Evolutionary conservation across 1,140 invertebrate genomes (phyloP).

Genomic region (Cotesia vestalis): DNA sequence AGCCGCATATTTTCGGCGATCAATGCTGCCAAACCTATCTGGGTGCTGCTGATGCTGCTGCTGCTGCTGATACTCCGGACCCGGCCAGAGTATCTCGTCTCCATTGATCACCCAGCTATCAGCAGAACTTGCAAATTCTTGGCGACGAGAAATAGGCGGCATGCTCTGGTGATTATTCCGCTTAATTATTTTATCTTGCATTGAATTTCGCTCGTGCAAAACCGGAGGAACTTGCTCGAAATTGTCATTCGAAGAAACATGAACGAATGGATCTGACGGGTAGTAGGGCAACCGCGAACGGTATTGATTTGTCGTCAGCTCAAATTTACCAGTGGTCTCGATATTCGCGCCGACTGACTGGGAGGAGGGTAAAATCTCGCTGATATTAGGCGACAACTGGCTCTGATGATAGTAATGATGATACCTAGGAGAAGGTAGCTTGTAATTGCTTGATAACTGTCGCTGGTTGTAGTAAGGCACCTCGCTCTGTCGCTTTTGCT

Average conservation of each 20-base stretch:
- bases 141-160: conserved; percentile 3
- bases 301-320: neutral
- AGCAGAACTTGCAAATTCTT: conserved; percentile 11
- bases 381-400: conserved; percentile 1
- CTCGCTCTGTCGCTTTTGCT: conserved; percentile 20
- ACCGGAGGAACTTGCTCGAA: neutral
- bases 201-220: neutral
- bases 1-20: conserved; percentile 65
- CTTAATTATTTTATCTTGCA: neutral
- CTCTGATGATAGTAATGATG: conserved; percentile 27
- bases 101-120: neutral
- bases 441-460: neutral
- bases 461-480: conserved; percentile 21
- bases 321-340: neutral
- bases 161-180: neutral
- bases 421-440: conserved; percentile 6
- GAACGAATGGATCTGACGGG: neutral
- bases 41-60: conserved; percentile 42
- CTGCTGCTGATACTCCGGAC: conserved; percentile 38
- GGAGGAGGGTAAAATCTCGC: neutral
- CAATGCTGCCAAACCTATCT: conserved; percentile 72
- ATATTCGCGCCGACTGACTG: neutral
- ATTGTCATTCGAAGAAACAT: neutral
- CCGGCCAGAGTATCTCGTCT: conserved; percentile 8
- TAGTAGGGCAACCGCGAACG: neutral